A percentile compares a stretch with the other conserved stretches of the same genome.
phyloP scores from a whole-genome alignment of 2,113 vertebrate genomes.

The Greenwoodochromis staneri region DNA sequence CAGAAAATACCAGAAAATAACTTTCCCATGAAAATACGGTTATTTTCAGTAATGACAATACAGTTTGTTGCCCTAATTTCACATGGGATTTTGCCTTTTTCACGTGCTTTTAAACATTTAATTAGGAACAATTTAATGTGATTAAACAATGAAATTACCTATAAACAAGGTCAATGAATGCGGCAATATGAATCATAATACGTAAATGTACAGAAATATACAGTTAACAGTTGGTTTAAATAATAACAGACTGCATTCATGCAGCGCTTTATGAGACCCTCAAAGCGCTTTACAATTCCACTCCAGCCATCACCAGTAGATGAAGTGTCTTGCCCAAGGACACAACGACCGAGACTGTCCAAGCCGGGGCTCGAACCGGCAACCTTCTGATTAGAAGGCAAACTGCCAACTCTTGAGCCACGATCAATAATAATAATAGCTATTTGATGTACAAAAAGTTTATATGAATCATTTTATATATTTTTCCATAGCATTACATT shows the following conservation, averaged over 20 bases:
- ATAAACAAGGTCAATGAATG: neutral
- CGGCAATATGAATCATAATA: neutral
- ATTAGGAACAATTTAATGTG: neutral
- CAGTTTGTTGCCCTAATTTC: neutral
- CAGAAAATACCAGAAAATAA: neutral
- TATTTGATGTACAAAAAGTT: neutral
- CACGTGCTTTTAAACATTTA: rapidly evolving
- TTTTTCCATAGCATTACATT: neutral
- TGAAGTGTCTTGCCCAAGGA: neutral
- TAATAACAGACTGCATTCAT: too few relatives aligned
- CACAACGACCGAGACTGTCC: rapidly evolving
- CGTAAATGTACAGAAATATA: neutral
- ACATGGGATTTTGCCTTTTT: neutral
- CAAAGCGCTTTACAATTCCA: neutral
- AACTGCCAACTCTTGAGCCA: neutral
- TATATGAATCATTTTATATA: neutral
- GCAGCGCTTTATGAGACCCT: too few relatives aligned
- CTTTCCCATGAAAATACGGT: neutral
- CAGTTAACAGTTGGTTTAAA: too few relatives aligned
- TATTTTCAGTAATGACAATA: neutral
- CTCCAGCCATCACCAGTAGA: neutral
- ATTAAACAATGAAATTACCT: neutral
- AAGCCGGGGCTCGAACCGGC: neutral
- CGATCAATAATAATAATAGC: rapidly evolving
- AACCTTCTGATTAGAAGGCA: neutral